Evolutionary conservation across 2,797 vertebrate genomes (phyloP).

Genomic region (Lateolabrax maculatus): DNA sequence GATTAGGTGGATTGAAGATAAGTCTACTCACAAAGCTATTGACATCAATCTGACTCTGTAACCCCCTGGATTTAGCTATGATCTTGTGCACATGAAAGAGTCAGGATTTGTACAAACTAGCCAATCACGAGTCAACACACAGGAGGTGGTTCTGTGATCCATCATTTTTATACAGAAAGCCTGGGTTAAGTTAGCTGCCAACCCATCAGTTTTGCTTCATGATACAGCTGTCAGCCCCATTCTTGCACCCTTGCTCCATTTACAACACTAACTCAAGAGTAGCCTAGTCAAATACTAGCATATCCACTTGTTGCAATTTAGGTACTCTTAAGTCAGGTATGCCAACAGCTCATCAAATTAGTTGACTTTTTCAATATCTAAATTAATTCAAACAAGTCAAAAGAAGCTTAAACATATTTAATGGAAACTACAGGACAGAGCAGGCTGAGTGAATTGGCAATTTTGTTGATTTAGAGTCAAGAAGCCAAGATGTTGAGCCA

Average conservation of each 20-base stretch:
- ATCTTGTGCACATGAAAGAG: not conserved
- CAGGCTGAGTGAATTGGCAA: slow-evolving; percentile 9
- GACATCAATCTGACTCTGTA: not conserved
- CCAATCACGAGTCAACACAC: not conserved
- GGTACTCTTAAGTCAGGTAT: not conserved
- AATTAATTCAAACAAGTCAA: not conserved
- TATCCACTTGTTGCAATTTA: not conserved
- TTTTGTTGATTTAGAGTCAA: slow-evolving; percentile 21
- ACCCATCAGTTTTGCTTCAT: not conserved
- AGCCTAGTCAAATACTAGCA: not conserved
- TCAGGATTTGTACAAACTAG: not conserved
- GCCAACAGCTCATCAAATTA: not conserved
- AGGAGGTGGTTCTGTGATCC: not conserved
- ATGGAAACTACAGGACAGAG: not conserved
- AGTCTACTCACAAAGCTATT: not conserved
- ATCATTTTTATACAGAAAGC: not conserved
- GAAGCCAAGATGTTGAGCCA: slow-evolving; percentile 3
- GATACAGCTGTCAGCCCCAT: not conserved
- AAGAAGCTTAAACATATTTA: not conserved
- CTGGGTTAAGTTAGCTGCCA: not conserved
- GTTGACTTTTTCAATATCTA: not conserved
- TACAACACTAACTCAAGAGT: not conserved
- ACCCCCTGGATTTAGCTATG: not conserved
- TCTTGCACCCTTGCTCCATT: not conserved
- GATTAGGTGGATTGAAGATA: not conserved